These are phyloP conservation scores for Macrotis lagotis DNA, from an alignment of 2,113 vertebrate species.

Conservation along the genomic window DNA sequence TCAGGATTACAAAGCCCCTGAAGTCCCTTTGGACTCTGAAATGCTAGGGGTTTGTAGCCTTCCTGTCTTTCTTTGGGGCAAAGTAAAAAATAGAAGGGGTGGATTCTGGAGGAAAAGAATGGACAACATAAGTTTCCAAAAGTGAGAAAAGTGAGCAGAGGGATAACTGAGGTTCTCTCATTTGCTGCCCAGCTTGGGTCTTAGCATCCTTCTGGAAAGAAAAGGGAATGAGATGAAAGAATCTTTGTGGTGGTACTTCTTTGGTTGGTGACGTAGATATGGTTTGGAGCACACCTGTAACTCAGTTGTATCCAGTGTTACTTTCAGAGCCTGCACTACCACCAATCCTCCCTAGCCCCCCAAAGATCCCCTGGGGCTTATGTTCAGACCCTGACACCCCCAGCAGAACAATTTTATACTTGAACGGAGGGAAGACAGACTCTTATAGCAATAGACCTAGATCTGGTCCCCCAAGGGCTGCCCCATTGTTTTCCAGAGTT, in stretches of 20 bases:
- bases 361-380: background rate
- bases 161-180: background rate
- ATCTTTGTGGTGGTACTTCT: background rate
- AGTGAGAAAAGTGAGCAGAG: background rate
- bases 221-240: conserved; percentile 4
- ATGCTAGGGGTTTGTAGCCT: background rate
- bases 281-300: background rate
- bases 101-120: background rate
- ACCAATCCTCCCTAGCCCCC: background rate
- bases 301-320: background rate
- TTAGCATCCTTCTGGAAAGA: conserved; percentile 64
- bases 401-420: background rate
- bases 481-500: conserved; percentile 83
- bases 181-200: background rate
- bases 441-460: background rate
- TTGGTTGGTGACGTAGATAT: background rate
- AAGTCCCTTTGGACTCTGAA: background rate
- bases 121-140: background rate
- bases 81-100: background rate
- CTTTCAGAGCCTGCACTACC: background rate
- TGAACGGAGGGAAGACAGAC: background rate
- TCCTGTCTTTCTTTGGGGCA: background rate
- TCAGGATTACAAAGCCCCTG: background rate
- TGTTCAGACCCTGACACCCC: background rate
- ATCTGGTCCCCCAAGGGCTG: conserved; percentile 80